Conservation (phyloP, 1,140 invertebrate genomes). For the Formica selysi region DNA sequence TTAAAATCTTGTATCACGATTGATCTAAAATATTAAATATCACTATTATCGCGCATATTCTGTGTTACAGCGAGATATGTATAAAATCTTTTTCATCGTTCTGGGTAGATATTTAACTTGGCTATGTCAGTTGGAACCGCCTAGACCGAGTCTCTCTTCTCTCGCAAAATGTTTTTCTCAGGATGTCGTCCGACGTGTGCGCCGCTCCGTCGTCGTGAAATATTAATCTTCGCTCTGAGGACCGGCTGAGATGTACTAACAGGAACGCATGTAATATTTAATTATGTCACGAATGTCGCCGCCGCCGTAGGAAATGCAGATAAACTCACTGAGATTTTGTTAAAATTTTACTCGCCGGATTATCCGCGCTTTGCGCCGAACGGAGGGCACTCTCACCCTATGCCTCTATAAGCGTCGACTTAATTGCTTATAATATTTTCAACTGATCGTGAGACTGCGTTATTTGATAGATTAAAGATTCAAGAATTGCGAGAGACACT, state of each 20-base stretch:
- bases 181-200: slow-evolving; percentile 51
- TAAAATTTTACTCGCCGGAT: slow-evolving; percentile 50
- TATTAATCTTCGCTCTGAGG: slow-evolving; percentile 67
- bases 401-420: slow-evolving; percentile 1
- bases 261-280: slow-evolving; percentile 72
- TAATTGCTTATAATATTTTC: slow-evolving; percentile 54
- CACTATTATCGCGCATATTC: not conserved
- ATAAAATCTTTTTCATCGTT: slow-evolving; percentile 45
- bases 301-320: slow-evolving; percentile 10
- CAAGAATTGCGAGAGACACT: not conserved
- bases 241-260: slow-evolving; percentile 64
- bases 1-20: not conserved
- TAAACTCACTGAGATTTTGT: slow-evolving; percentile 62
- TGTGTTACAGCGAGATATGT: slow-evolving; percentile 8
- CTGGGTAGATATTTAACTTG: slow-evolving; percentile 43
- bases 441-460: not conserved
- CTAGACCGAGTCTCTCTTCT: slow-evolving; percentile 47
- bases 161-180: slow-evolving; percentile 69
- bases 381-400: not conserved
- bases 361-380: slow-evolving; percentile 24
- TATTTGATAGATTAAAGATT: not conserved
- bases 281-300: slow-evolving; percentile 68
- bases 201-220: slow-evolving; percentile 57
- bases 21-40: not conserved
- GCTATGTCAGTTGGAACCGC: slow-evolving; percentile 46